Evolutionary conservation across 2,113 vertebrate species (phyloP), one percentile per base, ranked within the genome.

Genomic region (Sarotherodon lohbergeri): DNA sequence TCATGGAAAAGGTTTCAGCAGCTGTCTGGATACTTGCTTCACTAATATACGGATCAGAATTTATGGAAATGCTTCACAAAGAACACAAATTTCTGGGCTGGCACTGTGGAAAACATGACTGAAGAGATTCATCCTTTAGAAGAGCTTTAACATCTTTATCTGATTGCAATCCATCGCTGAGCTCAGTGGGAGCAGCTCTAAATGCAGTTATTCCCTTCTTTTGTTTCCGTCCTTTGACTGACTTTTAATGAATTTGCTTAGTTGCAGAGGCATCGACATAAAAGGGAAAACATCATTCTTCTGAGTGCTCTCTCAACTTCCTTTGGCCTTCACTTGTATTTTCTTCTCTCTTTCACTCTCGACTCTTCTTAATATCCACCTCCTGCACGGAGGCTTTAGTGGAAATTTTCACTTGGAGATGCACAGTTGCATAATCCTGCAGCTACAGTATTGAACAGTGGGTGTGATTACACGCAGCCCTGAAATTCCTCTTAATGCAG

Each of bases 341-440:
- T 76, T 76, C 24, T 19, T 48, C 2, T 76, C 19, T 29, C 71
- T 48, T 17, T 24, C 3, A 22, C 2, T 48, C 41, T 48, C 4
- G 0, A 16, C 24, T 73, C 22, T 7, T 76, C 43, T 48, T 29
- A 48, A 76, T 19, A 76, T 50, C 43, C 24, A 19, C 71, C 71
- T 48, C 6, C 71, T 17, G 71, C 24, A 10, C 43, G 4, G 22
- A 57, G 82, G 12, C 82, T 9, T 63, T 61, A 41, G 17, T 27
- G 73, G 82, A 87, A 79, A 54, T 82, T 86, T 86, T 90, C 61
- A 66, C 36, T 22, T 29, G 41, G 41, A 88, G 83, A 84, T 34
- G 50, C 86, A 80, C 80, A 22, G 83, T 88, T 94, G 89, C 83
- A 59, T 90, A 94, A 94, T 88, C 80, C 55, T 56, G 85, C 80